These are phyloP conservation scores for Sylvilagus floridanus DNA, from an alignment of 2,797 vertebrate species.

Conservation along the genomic window DNA sequence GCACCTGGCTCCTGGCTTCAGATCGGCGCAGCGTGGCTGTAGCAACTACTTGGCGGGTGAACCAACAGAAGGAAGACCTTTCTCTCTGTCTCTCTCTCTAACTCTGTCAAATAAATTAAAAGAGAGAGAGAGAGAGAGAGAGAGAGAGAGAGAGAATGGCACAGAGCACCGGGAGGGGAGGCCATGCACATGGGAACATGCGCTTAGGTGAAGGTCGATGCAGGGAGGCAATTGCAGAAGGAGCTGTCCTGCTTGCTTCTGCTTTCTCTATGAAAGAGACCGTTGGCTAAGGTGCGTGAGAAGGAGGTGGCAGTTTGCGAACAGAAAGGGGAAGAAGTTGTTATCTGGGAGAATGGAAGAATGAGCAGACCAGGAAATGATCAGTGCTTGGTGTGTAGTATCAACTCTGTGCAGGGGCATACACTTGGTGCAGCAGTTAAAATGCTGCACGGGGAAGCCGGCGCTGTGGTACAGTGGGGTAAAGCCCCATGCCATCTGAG, in stretches of 20 bases:
- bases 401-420: not conserved
- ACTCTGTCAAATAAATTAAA: too few relatives aligned
- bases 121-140: too few relatives aligned
- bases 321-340: not conserved
- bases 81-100: too few relatives aligned
- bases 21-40: too few relatives aligned
- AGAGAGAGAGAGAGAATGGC: too few relatives aligned
- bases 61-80: too few relatives aligned
- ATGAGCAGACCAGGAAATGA: not conserved
- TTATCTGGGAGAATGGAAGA: not conserved
- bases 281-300: not conserved
- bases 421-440: too few relatives aligned
- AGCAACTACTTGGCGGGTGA: too few relatives aligned
- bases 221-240: not conserved
- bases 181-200: not conserved
- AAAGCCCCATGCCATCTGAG: too few relatives aligned
- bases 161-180: not conserved
- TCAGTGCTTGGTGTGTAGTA: not conserved
- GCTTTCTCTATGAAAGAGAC: not conserved
- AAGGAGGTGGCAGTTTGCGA: not conserved
- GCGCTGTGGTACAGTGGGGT: too few relatives aligned
- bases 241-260: not conserved
- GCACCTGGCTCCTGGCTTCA: too few relatives aligned
- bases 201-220: not conserved
- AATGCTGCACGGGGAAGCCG: too few relatives aligned